These are phyloP conservation scores for Lasiurus cinereus DNA, from an alignment of 2,113 vertebrate genomes.

Conservation along the genomic window DNA sequence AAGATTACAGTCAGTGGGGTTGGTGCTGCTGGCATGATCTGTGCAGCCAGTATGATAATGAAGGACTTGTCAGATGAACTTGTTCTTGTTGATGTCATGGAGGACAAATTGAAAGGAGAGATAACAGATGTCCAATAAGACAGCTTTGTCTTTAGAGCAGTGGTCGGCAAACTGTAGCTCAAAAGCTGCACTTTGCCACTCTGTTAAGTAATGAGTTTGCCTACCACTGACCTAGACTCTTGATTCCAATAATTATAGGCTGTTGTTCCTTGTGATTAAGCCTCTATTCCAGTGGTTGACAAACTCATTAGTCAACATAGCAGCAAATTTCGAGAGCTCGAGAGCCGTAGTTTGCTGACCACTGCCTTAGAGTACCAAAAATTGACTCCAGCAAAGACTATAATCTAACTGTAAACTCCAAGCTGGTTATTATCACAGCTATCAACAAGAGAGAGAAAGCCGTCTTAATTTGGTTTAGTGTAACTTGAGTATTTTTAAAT, in stretches of 20 bases:
- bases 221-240: too few relatives aligned
- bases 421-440: neutral
- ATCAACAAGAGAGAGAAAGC: neutral
- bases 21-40: neutral
- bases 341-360: too few relatives aligned
- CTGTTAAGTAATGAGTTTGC: too few relatives aligned
- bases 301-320: too few relatives aligned
- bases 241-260: too few relatives aligned
- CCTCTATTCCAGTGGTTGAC: too few relatives aligned
- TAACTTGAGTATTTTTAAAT: neutral
- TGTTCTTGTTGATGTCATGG: neutral
- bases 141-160: neutral
- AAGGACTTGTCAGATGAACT: neutral
- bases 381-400: neutral
- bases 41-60: neutral
- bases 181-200: too few relatives aligned
- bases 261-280: too few relatives aligned
- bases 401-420: neutral
- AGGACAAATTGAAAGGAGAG: neutral
- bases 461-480: neutral
- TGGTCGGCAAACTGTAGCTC: too few relatives aligned
- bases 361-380: neutral
- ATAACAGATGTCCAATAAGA: neutral
- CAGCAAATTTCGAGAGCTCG: too few relatives aligned
- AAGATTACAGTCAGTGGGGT: neutral